Percentiles rank a stretch among this genome's conserved stretches.
These are phyloP conservation scores for Ophion obscuratus DNA, from an alignment of 2,888 invertebrate species.

Conservation along the genomic window DNA sequence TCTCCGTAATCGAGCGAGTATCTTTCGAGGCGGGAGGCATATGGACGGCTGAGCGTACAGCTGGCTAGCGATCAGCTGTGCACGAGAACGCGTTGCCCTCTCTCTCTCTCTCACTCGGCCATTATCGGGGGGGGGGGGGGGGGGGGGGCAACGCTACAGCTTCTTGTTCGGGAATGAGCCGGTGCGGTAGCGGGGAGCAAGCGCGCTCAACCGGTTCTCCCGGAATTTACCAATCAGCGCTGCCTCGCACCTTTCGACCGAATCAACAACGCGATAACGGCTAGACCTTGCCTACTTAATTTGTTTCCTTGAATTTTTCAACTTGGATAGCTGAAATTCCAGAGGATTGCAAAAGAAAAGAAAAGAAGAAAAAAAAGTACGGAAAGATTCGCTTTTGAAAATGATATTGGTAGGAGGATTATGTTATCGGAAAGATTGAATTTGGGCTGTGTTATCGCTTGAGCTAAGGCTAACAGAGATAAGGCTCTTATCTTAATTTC, in stretches of 20 bases:
- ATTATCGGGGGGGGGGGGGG: background rate
- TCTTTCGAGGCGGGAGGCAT: background rate
- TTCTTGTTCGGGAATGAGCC: conserved; percentile 40
- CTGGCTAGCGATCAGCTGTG: conserved; percentile 34
- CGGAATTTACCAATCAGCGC: conserved; percentile 40
- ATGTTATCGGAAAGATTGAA: background rate
- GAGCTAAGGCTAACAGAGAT: conserved; percentile 12
- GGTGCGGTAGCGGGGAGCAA: conserved; percentile 10
- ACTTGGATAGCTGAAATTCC: too few species aligned
- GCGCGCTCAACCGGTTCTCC: conserved; percentile 49
- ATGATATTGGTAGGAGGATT: background rate
- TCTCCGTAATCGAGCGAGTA: background rate
- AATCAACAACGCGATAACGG: background rate
- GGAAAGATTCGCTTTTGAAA: too few species aligned
- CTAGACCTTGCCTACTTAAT: background rate
- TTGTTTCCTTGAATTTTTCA: background rate
- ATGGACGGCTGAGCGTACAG: conserved; percentile 12
- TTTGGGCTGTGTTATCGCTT: background rate
- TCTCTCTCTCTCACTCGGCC: background rate
- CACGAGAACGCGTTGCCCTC: background rate
- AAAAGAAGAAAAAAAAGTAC: too few species aligned
- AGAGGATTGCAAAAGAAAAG: too few species aligned
- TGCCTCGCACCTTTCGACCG: conserved; percentile 13
- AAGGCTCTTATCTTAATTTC: conserved; percentile 66
- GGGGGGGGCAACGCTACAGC: background rate